These are phyloP conservation scores for Sinhomidia bicolor DNA, from an alignment of 2,888 invertebrate genomes.

Conservation along the genomic window DNA sequence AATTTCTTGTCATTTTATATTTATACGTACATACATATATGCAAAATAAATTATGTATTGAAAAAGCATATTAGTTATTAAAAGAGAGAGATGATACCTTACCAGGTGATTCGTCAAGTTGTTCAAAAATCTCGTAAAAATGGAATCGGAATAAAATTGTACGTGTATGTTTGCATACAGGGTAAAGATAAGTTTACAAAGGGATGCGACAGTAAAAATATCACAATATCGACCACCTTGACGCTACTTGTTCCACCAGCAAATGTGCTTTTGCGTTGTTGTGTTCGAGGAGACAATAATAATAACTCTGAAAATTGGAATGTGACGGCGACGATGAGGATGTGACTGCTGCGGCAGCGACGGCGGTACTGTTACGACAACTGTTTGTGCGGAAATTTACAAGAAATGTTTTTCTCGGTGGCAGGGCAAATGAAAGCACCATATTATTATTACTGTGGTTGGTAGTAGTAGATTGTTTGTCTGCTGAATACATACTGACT, in stretches of 20 bases:
- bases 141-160: too few relatives aligned
- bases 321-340: too few relatives aligned
- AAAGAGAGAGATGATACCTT: conserved; percentile 5
- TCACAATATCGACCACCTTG: background rate
- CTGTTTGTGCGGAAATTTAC: background rate
- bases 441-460: background rate
- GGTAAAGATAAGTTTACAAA: too few relatives aligned
- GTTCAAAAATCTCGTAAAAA: background rate
- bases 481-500: background rate
- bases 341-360: conserved; percentile 11
- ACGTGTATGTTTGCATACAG: too few relatives aligned
- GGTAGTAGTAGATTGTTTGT: background rate
- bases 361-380: too few relatives aligned
- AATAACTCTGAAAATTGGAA: background rate
- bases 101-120: conserved; percentile 4
- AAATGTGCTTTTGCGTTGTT: background rate
- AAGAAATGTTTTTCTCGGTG: background rate
- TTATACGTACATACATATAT: too few relatives aligned
- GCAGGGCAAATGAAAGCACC: conserved; percentile 21
- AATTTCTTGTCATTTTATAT: too few relatives aligned
- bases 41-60: too few relatives aligned
- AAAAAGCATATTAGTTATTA: too few relatives aligned
- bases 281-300: background rate
- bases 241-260: background rate
- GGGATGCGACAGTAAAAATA: too few relatives aligned